Percentiles rank a stretch among this genome's conserved stretches.
Evolutionary conservation across 35 echinoderm and acorn worm genomes (phyloP).

Genomic region (Strongylocentrotus purpuratus): DNA sequence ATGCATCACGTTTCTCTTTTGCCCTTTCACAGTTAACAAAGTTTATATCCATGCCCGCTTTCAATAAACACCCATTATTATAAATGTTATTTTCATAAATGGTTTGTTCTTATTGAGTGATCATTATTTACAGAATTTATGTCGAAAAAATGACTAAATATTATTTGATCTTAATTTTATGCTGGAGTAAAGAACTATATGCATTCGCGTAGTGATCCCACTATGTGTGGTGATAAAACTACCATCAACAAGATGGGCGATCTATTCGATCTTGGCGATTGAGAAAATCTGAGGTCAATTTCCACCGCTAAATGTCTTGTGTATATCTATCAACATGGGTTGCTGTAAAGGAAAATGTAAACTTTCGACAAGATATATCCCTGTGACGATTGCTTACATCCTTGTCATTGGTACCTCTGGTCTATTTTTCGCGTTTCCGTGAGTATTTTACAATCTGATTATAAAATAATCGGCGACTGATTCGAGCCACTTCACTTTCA

Average conservation of each 20-base stretch:
- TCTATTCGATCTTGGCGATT: neutral
- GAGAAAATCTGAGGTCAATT: neutral
- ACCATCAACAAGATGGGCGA: conserved; percentile 48
- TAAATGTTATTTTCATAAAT: neutral
- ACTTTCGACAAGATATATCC: conserved; percentile 83
- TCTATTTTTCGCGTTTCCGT: conserved; percentile 86
- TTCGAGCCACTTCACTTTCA: too few relatives aligned
- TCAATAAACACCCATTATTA: neutral
- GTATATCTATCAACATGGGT: conserved; percentile 37
- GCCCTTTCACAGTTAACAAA: neutral
- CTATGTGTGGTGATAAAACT: neutral
- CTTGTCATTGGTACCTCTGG: conserved; percentile 73
- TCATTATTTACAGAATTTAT: neutral
- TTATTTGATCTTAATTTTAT: neutral
- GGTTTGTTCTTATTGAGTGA: neutral
- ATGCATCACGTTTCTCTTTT: neutral
- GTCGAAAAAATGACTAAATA: neutral
- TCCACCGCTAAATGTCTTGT: neutral
- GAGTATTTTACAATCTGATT: conserved; percentile 49
- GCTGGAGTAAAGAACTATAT: neutral
- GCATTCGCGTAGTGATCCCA: neutral
- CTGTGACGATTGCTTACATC: conserved; percentile 78
- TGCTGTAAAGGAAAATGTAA: conserved; percentile 78
- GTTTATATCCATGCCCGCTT: neutral
- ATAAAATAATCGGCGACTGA: too few relatives aligned